phyloP scores from a whole-genome alignment of 2,888 invertebrate species.

The Pediacus dermestoides region DNA sequence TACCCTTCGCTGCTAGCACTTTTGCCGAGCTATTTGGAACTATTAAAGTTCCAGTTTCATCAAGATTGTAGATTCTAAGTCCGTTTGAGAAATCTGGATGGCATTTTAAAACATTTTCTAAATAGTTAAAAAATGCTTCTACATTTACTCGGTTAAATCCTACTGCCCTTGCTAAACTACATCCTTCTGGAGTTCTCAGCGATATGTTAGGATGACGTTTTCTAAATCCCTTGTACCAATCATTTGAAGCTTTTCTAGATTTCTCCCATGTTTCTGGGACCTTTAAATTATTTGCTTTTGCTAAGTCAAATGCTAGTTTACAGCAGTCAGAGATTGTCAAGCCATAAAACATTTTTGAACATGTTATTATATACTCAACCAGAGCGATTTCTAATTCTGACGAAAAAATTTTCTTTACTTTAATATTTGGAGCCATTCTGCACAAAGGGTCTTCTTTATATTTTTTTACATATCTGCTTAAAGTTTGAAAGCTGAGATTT shows the following conservation, averaged over 20 bases:
- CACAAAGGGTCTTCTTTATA: no score
- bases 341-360: conserved; percentile 8
- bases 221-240: conserved; percentile 10
- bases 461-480: no score
- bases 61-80: conserved; percentile 36
- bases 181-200: conserved; percentile 31
- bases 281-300: conserved; percentile 10
- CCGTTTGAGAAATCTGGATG: no score
- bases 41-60: conserved; percentile 42
- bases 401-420: no score
- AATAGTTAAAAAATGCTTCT: conserved; percentile 30
- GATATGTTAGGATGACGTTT: conserved; percentile 30
- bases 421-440: no score
- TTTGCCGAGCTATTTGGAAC: conserved; percentile 40
- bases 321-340: conserved; percentile 7
- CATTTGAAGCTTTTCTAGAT: conserved; percentile 1
- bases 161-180: conserved; percentile 31
- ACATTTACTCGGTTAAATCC: conserved; percentile 31
- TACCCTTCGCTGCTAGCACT: conserved; percentile 39
- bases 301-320: conserved; percentile 8
- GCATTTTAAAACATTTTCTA: no score
- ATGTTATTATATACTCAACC: no score
- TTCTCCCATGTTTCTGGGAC: conserved; percentile 4
- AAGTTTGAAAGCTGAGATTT: no score
- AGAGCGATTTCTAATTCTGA: no score